Percentiles rank a stretch among this genome's conserved stretches.
These are phyloP conservation scores for Reinhardtius hippoglossoides DNA, from an alignment of 2,113 vertebrate species.

Conservation along the genomic window DNA sequence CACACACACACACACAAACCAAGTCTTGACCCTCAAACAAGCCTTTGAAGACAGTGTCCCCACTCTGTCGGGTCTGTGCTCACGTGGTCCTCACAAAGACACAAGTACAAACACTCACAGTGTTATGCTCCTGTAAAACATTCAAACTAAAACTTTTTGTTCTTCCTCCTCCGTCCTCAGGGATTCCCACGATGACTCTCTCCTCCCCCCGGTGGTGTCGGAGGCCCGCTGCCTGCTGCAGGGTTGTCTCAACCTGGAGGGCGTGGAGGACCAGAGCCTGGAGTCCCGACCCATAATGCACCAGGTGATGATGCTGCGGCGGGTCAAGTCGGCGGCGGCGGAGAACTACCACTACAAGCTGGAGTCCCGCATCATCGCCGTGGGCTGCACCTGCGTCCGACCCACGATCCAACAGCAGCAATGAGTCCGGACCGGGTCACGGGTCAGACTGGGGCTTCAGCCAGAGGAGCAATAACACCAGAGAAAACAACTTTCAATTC, in stretches of 20 bases:
- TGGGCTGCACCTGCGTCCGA: constrained; percentile 89
- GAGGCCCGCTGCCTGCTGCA: constrained; percentile 84
- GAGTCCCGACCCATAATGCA: constrained; percentile 87
- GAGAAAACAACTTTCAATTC: too few species aligned
- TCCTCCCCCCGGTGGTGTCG: constrained; percentile 69
- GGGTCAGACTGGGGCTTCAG: background rate
- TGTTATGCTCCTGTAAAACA: background rate
- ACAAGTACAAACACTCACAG: too few species aligned
- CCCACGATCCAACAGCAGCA: constrained; percentile 60
- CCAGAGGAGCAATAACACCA: too few species aligned
- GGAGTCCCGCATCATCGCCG: constrained; percentile 84
- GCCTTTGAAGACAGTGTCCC: too few species aligned
- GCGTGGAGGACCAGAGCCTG: constrained; percentile 79
- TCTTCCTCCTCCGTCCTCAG: constrained; percentile 31
- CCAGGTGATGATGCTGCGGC: constrained; percentile 87
- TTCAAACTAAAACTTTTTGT: background rate
- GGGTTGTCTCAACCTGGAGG: constrained; percentile 77
- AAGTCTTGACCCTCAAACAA: too few species aligned
- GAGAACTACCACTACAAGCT: constrained; percentile 76
- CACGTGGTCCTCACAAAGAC: background rate
- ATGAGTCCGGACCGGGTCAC: constrained; percentile 17
- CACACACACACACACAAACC: too few species aligned
- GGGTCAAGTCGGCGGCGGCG: constrained; percentile 60
- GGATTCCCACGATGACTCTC: constrained; percentile 10
- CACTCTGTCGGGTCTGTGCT: background rate